Evolutionary conservation across 2,797 vertebrate genomes (phyloP).

Genomic region (Tapera naevia): DNA sequence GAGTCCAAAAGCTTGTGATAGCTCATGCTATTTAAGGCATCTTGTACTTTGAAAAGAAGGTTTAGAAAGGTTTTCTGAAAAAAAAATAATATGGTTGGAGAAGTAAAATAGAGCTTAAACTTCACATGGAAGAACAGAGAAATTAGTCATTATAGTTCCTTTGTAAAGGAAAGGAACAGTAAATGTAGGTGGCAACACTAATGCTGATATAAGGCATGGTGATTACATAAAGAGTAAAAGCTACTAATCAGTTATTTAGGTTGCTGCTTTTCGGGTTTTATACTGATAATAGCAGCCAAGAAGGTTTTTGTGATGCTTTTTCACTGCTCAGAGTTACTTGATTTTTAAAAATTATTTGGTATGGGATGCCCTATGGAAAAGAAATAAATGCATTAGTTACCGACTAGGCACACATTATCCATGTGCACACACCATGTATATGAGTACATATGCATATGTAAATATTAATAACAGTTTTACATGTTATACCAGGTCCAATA

Average conservation of each 20-base stretch:
- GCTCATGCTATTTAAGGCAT: background rate
- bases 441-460: background rate
- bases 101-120: background rate
- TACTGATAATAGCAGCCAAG: background rate
- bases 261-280: background rate
- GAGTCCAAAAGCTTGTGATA: background rate
- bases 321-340: background rate
- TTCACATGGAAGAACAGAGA: background rate
- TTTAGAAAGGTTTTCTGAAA: conserved; percentile 1
- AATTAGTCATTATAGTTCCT: conserved; percentile 8
- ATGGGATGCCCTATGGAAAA: background rate
- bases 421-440: accelerated
- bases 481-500: background rate
- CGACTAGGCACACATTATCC: background rate
- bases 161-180: background rate
- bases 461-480: background rate
- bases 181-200: background rate
- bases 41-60: background rate
- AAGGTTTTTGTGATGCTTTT: background rate
- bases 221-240: conserved; percentile 21
- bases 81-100: background rate
- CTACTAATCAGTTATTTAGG: background rate
- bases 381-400: background rate
- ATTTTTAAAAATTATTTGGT: background rate
- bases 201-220: background rate